Base-by-base conservation (phyloP, 2,113 vertebrate genomes). In the Gopherus flavomarginatus region DNA sequence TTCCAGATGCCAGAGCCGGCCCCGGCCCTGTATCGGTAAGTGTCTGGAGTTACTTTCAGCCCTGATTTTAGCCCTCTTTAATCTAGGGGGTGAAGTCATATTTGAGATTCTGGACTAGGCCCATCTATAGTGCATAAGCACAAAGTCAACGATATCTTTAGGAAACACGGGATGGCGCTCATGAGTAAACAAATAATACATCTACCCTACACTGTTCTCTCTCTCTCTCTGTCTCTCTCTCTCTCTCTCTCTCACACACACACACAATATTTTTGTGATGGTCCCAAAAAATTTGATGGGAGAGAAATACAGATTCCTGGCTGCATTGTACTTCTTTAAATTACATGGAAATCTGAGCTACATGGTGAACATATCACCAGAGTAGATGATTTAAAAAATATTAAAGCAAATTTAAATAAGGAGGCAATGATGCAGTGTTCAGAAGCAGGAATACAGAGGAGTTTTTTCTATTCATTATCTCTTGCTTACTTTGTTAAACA, bases 401-500 rank as follows among this genome's bases (percentile, higher is more conserved):
- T 14, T 17, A 65, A 65, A 35, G 31, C 53, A 52, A 83, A 59
- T 42, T 13, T 80, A 82, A 86, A 57, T 54, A 29, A 77, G 52
- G 49, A 92, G 83, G 53, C 49, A 72, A 83, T 0, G 79, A 87
- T 65, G 0, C 1, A 2, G 81, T 83, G 83, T 38, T 49, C 56
- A 77, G 57, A 82, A 91, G 59, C n/a, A 84, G 87, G 44, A 78
- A 83, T n/a, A 65, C 24, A 0, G 1, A 83, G 27, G 38, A 77
- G 19, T 57, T 90, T 52, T 86, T 89, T 83, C 84, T 75, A 77
- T 87, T 92, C 85, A 86, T 85, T 35, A 88, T 56, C 85, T 87
- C 94, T 93, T 94, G 54, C 87, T 95, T 50, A 89, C 89, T 92
- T 95, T 93, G 95, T 94, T 65, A 84, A 95, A 90, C 62, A 93